Base-by-base conservation (phyloP, 1,140 invertebrate genomes). In the Temnothorax nylanderi region DNA sequence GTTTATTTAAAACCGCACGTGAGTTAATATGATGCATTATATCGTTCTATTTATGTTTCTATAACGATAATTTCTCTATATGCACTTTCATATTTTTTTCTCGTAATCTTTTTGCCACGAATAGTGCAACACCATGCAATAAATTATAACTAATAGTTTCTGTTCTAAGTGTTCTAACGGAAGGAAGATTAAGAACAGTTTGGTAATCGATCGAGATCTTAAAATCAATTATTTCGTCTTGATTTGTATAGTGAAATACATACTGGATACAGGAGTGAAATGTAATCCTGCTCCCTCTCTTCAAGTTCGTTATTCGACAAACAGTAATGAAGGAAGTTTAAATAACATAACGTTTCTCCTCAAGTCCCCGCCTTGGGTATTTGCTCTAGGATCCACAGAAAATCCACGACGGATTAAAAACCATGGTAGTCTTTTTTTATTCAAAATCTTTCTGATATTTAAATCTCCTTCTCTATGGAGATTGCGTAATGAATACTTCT, bases 161-260 rank as follows among this genome's bases (percentile, higher is more conserved):
- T 26, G 26, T 58, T 6, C 54, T 21, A 16, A 60, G 1, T 26
- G 26, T 58, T 6, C 54, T 21, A 16, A 60, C 21, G 16, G n/a
- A 54, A 54, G 16, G 56, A 60, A 44, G 13, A 60, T 60, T 41
- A 76, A 58, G 54, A 58, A 60, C 37, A 76, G 21, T 56, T 58
- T 54, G 47, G n/a, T 62, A 11, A 32, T 60, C 16, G 7, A 44
- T 21, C 21, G 37, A 76, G 74, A 60, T 37, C 32, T 44, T 21
- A 44, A 60, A 32, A 58, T 60, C 3, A 21, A 56, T 74, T 74
- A 41, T 41, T 76, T 60, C 16, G 56, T 54, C 16, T 34, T 58
- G 6, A 10, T 13, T 37, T 75, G n/a, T 10, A 41, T 72, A 3
- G 26, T 72, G 54, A 51, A 1, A 51, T 51, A 54, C 47, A 47